These are phyloP conservation scores for Scrobipalpa atriplicella DNA, from an alignment of 2,888 invertebrate genomes.

Conservation along the genomic window DNA sequence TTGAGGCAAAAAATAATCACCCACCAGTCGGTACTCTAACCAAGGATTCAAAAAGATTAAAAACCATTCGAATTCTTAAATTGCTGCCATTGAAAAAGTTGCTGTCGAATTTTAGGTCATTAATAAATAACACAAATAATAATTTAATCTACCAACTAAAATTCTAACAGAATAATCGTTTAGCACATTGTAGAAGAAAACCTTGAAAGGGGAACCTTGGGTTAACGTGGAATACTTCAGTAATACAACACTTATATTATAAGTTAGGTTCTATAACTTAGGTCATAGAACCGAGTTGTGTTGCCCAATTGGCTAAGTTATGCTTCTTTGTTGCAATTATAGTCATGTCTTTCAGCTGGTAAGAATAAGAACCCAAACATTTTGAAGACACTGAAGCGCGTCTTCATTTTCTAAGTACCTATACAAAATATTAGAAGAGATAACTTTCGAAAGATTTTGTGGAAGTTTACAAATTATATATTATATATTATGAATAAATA, in stretches of 20 bases:
- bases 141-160: slow-evolving; percentile 8
- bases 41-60: neutral
- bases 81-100: slow-evolving; percentile 1
- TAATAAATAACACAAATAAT: slow-evolving; percentile 7
- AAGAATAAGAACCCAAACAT: too few relatives aligned
- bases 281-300: neutral
- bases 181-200: neutral
- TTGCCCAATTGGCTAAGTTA: neutral
- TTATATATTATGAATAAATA: too few relatives aligned
- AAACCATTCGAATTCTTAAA: neutral
- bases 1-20: neutral
- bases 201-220: slow-evolving; percentile 15
- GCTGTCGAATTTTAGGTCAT: neutral
- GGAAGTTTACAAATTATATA: too few relatives aligned
- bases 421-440: too few relatives aligned
- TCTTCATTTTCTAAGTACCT: too few relatives aligned
- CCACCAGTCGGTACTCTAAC: too few relatives aligned
- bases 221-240: neutral
- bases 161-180: neutral
- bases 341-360: too few relatives aligned
- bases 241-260: neutral
- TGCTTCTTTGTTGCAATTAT: slow-evolving; percentile 1
- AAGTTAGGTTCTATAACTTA: slow-evolving; percentile 1
- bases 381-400: too few relatives aligned
- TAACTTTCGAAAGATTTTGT: too few relatives aligned